Conservation (phyloP, 2,797 vertebrate species). For the Toxotes lorentzi region DNA sequence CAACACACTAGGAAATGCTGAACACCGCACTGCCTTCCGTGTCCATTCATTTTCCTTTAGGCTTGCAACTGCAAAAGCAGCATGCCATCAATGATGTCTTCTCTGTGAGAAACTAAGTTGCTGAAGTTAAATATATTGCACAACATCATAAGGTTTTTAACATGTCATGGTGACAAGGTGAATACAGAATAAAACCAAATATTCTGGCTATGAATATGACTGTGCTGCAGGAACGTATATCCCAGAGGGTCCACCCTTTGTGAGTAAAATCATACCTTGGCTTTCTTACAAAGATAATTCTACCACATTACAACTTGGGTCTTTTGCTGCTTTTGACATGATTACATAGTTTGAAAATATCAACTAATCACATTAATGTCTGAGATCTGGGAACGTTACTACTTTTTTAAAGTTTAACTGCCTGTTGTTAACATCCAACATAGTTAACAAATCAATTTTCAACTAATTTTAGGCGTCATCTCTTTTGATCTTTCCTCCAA, state of each 20-base stretch:
- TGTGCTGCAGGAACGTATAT: too few relatives aligned
- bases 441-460: too few relatives aligned
- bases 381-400: not conserved
- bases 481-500: not conserved
- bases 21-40: not conserved
- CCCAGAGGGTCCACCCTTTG: too few relatives aligned
- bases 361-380: not conserved
- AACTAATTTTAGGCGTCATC: not conserved
- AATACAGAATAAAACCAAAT: not conserved
- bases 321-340: too few relatives aligned
- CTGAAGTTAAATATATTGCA: not conserved
- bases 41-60: conserved; percentile 23
- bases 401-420: not conserved
- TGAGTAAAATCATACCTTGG: too few relatives aligned
- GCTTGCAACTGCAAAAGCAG: conserved; percentile 11
- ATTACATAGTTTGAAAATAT: too few relatives aligned
- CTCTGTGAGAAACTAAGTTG: not conserved
- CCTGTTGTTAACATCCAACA: not conserved
- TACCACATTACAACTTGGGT: not conserved
- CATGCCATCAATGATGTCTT: too few relatives aligned
- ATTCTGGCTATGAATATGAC: not conserved
- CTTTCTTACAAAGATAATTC: too few relatives aligned
- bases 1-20: conserved; percentile 17
- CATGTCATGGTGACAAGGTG: not conserved
- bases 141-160: not conserved